phyloP scores from a whole-genome alignment of 1,140 invertebrate species.

The Pogonognathellus flavescens region DNA sequence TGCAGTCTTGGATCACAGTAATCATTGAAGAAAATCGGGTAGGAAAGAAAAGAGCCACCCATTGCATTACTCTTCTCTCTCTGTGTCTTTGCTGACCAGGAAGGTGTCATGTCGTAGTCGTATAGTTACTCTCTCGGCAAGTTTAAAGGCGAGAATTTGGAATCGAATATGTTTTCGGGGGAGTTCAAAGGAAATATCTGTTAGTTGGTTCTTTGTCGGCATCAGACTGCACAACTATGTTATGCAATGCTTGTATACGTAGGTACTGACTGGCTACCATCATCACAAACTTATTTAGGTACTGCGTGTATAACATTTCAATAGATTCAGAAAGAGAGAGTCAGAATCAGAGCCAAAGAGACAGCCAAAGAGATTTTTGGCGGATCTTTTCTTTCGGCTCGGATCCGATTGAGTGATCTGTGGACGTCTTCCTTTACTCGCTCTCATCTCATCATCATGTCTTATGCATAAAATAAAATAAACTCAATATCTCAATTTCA shows the following conservation, averaged over 20 bases:
- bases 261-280: too few relatives aligned
- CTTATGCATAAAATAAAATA: slow-evolving; percentile 14
- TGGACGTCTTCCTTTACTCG: slow-evolving; percentile 21
- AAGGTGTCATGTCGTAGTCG: slow-evolving; percentile 5
- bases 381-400: slow-evolving; percentile 42
- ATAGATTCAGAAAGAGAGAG: neutral
- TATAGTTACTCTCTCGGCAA: slow-evolving; percentile 35
- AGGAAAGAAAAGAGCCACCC: too few relatives aligned
- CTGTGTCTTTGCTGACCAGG: neutral
- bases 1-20: too few relatives aligned
- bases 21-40: too few relatives aligned
- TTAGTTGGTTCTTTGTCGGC: slow-evolving; percentile 35
- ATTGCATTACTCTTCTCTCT: too few relatives aligned
- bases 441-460: slow-evolving; percentile 29
- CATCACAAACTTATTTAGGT: too few relatives aligned
- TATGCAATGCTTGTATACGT: slow-evolving; percentile 1
- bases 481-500: slow-evolving; percentile 36
- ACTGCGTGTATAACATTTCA: too few relatives aligned
- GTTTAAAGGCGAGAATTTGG: slow-evolving; percentile 45
- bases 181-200: slow-evolving; percentile 39
- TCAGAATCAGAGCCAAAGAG: neutral
- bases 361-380: slow-evolving; percentile 24
- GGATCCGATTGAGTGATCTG: slow-evolving; percentile 47
- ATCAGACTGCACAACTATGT: neutral
- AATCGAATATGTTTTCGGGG: slow-evolving; percentile 36